phyloP scores from a whole-genome alignment of 64 coral and sea anemone species.

The Stylophora pistillata region DNA sequence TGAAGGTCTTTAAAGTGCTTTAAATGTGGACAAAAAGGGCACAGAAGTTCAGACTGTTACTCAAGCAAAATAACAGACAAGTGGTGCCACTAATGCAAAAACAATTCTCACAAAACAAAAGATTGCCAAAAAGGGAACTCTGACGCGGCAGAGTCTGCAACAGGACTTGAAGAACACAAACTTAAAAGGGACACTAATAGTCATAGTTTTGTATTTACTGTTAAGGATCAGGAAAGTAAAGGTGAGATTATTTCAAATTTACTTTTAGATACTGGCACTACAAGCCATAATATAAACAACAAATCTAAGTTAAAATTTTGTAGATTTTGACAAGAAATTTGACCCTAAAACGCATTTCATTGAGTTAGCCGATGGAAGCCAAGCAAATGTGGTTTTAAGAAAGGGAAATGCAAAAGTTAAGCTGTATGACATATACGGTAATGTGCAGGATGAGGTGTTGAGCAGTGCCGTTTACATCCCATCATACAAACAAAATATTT shows the following conservation, averaged over 20 bases:
- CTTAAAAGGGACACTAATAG: no score
- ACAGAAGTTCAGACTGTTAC: conserved; percentile 8
- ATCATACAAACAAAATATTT: conserved; percentile 26
- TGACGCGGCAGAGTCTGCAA: no score
- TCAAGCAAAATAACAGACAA: neutral
- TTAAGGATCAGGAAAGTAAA: conserved; percentile 24
- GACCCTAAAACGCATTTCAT: conserved; percentile 10
- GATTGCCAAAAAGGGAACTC: conserved; percentile 5
- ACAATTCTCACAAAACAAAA: neutral
- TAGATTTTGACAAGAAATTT: conserved; percentile 33
- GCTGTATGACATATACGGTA: conserved; percentile 29
- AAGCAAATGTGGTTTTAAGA: neutral
- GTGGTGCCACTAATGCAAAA: conserved; percentile 1
- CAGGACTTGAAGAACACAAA: no score
- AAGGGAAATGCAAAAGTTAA: conserved; percentile 27
- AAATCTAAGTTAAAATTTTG: no score
- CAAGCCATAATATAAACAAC: no score
- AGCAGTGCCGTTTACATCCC: conserved; percentile 11
- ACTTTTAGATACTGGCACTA: conserved; percentile 18
- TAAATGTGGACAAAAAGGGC: conserved; percentile 24
- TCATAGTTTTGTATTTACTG: conserved; percentile 29
- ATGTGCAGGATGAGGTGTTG: neutral
- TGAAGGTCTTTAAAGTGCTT: no score
- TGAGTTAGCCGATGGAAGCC: conserved; percentile 32
- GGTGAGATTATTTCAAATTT: conserved; percentile 20